Percentiles rank a stretch among this genome's conserved stretches.
These are phyloP conservation scores for Plectropomus leopardus DNA, from an alignment of 2,113 vertebrate species.

Conservation along the genomic window DNA sequence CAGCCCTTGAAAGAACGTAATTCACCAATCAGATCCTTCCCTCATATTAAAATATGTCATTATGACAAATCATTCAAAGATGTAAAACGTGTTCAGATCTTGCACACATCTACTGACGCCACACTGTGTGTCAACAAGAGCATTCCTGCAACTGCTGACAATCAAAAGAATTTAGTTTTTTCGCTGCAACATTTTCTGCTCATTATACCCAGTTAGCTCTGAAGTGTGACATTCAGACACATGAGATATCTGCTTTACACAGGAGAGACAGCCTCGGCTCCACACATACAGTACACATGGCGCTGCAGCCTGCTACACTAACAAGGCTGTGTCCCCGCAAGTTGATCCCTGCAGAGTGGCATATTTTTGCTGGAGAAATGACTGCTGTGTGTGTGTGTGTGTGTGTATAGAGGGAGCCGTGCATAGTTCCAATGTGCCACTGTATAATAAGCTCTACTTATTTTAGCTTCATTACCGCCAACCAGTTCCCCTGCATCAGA, in stretches of 20 bases:
- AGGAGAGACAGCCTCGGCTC: constrained; percentile 17
- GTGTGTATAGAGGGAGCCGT: constrained; percentile 36
- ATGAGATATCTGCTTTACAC: constrained; percentile 25
- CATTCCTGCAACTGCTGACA: constrained; percentile 13
- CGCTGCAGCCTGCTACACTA: constrained; percentile 43
- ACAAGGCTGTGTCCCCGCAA: constrained; percentile 54
- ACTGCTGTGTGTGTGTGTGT: constrained; percentile 42
- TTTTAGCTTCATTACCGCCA: constrained; percentile 73
- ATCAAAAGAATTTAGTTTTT: constrained; percentile 45
- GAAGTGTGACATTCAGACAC: constrained; percentile 60
- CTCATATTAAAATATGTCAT: background rate
- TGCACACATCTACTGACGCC: background rate
- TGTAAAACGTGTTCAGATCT: background rate
- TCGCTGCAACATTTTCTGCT: constrained; percentile 56
- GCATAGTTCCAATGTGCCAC: constrained; percentile 37
- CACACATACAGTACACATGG: constrained; percentile 11
- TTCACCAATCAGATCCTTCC: background rate
- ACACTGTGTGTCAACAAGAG: constrained; percentile 7
- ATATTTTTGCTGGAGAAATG: constrained; percentile 54
- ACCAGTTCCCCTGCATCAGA: constrained; percentile 45
- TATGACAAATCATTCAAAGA: background rate
- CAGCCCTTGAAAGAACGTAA: background rate
- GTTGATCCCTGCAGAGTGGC: constrained; percentile 59
- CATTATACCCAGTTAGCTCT: constrained; percentile 64
- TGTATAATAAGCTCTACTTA: constrained; percentile 75